Evolutionary conservation across 2,888 invertebrate species (phyloP).

Genomic region (Anoncus sp.): DNA sequence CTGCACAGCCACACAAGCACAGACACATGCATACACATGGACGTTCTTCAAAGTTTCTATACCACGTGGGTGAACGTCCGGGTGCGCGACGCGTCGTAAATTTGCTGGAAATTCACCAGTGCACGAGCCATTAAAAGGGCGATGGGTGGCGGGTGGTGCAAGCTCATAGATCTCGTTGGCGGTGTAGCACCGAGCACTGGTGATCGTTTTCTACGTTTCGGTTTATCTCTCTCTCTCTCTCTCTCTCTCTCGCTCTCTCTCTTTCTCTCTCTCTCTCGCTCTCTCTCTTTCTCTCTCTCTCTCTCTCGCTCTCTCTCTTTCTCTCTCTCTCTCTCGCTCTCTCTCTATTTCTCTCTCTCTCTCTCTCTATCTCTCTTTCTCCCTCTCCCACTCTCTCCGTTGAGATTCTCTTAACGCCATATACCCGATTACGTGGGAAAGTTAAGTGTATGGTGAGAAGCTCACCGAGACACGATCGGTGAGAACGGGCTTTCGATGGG

Average conservation of each 20-base stretch:
- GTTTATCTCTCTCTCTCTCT: no score
- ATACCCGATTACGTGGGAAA: slow-evolving; percentile 53
- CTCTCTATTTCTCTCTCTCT: neutral
- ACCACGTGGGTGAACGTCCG: slow-evolving; percentile 38
- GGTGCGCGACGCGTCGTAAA: slow-evolving; percentile 45
- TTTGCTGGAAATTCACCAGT: slow-evolving; percentile 40
- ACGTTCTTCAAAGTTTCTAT: slow-evolving; percentile 32
- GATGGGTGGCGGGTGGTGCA: slow-evolving; percentile 42
- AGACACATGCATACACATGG: neutral
- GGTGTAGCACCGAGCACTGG: slow-evolving; percentile 22
- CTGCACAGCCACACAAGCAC: neutral
- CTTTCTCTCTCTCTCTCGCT: neutral
- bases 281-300: neutral
- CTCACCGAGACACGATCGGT: slow-evolving; percentile 29
- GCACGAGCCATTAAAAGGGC: slow-evolving; percentile 47
- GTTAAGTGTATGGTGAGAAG: slow-evolving; percentile 62
- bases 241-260: slow-evolving; percentile 24
- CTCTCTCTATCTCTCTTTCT: neutral
- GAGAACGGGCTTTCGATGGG: slow-evolving; percentile 37
- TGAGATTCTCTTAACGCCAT: slow-evolving; percentile 33
- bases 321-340: slow-evolving; percentile 24
- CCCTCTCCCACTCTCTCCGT: slow-evolving; percentile 23
- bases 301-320: slow-evolving; percentile 23
- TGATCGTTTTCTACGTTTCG: slow-evolving; percentile 43
- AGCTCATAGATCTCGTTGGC: slow-evolving; percentile 43